Percentiles rank a stretch among this genome's conserved stretches.
Evolutionary conservation across 1,140 invertebrate genomes (phyloP).

Genomic region (Coptotermes formosanus): DNA sequence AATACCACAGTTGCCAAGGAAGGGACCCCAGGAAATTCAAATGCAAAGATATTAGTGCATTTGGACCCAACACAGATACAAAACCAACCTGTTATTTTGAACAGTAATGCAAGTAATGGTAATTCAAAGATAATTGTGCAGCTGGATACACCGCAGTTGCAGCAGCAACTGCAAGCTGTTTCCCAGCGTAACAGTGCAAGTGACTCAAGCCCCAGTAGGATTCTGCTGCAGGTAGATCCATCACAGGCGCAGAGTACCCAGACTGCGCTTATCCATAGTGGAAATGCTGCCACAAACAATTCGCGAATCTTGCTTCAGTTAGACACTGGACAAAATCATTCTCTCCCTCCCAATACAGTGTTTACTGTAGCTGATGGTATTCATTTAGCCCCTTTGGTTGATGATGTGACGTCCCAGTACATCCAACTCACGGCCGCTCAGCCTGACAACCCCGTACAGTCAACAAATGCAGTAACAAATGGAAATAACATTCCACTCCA

Average conservation of each 20-base stretch:
- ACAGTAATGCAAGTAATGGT: neutral
- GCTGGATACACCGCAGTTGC: neutral
- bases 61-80: neutral
- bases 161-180: neutral
- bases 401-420: conserved; percentile 20
- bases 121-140: neutral
- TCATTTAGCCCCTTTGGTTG: conserved; percentile 4
- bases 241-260: neutral
- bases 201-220: neutral
- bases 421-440: neutral
- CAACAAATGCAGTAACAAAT: neutral
- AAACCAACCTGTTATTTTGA: neutral
- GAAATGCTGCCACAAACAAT: neutral
- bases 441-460: neutral
- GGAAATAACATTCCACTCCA: neutral
- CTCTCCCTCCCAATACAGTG: conserved; percentile 9
- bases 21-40: neutral
- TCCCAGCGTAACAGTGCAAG: neutral
- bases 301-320: conserved; percentile 21
- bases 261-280: neutral
- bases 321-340: neutral
- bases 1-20: neutral
- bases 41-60: neutral
- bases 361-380: conserved; percentile 9
- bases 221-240: conserved; percentile 5